phyloP scores from a whole-genome alignment of 1,140 invertebrate species.

The Tetraneura akinire region DNA sequence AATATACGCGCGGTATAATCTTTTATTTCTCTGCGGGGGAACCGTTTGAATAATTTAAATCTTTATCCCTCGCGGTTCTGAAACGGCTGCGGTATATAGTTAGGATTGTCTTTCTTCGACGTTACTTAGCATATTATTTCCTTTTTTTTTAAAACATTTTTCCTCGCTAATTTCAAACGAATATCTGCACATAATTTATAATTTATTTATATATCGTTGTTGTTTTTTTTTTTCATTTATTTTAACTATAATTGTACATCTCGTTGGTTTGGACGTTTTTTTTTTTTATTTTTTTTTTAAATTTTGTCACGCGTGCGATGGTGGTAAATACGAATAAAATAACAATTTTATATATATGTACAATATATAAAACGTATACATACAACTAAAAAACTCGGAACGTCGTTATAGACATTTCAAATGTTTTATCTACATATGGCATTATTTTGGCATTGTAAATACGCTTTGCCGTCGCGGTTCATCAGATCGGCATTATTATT shows the following conservation, averaged over 20 bases:
- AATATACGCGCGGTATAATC: conserved; percentile 13
- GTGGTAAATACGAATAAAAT: too few species aligned
- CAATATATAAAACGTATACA: too few species aligned
- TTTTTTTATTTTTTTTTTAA: too few species aligned
- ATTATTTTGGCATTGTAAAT: conserved; percentile 11
- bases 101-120: neutral
- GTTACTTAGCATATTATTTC: neutral
- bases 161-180: neutral
- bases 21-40: conserved; percentile 6
- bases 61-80: neutral
- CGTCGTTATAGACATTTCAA: conserved; percentile 20
- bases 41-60: conserved; percentile 41
- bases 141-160: too few species aligned
- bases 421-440: conserved; percentile 10
- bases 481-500: conserved; percentile 9
- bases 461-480: conserved; percentile 22
- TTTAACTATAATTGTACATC: too few species aligned
- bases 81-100: neutral
- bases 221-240: neutral
- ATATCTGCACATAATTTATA: too few species aligned
- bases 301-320: too few species aligned
- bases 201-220: neutral
- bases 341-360: too few species aligned
- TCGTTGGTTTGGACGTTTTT: neutral
- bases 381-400: neutral